Evolutionary conservation across 2,797 vertebrate species (phyloP).

Genomic region (Mastacembelus armatus): DNA sequence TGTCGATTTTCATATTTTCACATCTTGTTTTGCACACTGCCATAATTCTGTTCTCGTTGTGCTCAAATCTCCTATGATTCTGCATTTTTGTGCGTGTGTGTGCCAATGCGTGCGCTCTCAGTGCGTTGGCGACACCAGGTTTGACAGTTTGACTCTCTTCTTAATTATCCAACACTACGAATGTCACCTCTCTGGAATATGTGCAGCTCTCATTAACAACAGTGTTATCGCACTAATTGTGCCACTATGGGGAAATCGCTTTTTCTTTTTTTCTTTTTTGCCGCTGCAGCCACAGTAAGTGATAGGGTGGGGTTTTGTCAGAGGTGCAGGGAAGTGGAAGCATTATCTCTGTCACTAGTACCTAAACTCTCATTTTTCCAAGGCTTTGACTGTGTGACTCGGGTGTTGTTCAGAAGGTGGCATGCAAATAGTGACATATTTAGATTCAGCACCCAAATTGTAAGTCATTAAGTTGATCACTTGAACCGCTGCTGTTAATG

Average conservation of each 20-base stretch:
- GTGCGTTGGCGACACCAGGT: slow-evolving; percentile 28
- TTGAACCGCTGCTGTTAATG: slow-evolving; percentile 40
- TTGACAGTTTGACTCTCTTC: slow-evolving; percentile 42
- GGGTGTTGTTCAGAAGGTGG: slow-evolving; percentile 29
- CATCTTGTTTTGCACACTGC: slow-evolving; percentile 33
- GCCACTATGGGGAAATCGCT: slow-evolving; percentile 29
- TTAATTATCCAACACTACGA: slow-evolving; percentile 63
- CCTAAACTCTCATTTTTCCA: slow-evolving; percentile 17
- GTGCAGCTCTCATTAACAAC: slow-evolving; percentile 62
- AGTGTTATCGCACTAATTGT: slow-evolving; percentile 58
- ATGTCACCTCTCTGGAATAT: slow-evolving; percentile 56
- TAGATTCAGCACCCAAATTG: slow-evolving; percentile 35
- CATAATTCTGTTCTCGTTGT: slow-evolving; percentile 19
- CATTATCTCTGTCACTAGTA: slow-evolving; percentile 13
- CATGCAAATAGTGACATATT: slow-evolving; percentile 47
- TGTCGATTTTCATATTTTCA: slow-evolving; percentile 53
- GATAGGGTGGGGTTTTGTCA: not conserved
- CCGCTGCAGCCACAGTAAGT: slow-evolving; percentile 18
- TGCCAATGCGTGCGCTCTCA: not conserved
- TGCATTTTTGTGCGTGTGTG: not conserved
- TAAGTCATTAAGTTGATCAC: slow-evolving; percentile 59
- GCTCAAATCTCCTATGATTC: slow-evolving; percentile 9
- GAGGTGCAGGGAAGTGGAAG: slow-evolving; percentile 4
- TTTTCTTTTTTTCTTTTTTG: slow-evolving; percentile 5
- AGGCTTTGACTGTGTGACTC: slow-evolving; percentile 6